These are phyloP conservation scores for Euplexia lucipara DNA, from an alignment of 2,888 invertebrate genomes.

Conservation along the genomic window DNA sequence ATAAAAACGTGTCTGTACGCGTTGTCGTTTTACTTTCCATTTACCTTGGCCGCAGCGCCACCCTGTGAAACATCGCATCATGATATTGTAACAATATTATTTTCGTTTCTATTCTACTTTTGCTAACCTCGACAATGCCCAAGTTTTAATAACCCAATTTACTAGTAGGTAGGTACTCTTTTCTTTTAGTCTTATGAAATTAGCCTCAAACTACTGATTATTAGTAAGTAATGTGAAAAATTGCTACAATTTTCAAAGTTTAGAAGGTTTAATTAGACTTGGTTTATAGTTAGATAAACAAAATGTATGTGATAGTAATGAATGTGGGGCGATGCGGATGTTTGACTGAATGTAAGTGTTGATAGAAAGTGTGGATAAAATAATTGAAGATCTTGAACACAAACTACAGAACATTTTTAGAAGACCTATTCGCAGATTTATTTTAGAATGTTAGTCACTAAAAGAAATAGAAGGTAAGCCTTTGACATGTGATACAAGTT, in stretches of 20 bases:
- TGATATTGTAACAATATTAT: conserved; percentile 70
- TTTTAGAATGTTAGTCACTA: conserved; percentile 72
- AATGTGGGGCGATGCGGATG: conserved; percentile 19
- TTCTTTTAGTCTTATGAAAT: background rate
- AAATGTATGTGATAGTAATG: conserved; percentile 29
- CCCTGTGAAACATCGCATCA: conserved; percentile 85
- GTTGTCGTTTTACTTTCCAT: conserved; percentile 69
- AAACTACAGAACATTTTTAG: conserved; percentile 23
- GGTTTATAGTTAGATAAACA: conserved; percentile 18
- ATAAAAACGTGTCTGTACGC: conserved; percentile 73
- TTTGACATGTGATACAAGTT: conserved; percentile 61
- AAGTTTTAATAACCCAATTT: background rate
- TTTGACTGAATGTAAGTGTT: conserved; percentile 14
- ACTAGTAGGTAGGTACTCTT: conserved; percentile 16
- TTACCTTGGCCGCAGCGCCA: conserved; percentile 89
- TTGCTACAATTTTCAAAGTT: conserved; percentile 31
- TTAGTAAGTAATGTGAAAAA: conserved; percentile 5
- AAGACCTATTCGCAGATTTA: conserved; percentile 58
- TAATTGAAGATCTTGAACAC: conserved; percentile 48
- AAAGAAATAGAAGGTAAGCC: conserved; percentile 66
- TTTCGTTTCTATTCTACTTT: conserved; percentile 56
- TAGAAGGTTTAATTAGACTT: conserved; percentile 21
- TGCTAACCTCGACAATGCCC: conserved; percentile 4
- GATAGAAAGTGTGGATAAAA: background rate
- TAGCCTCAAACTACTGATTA: background rate